Evolutionary conservation across 1,140 invertebrate species (phyloP), one percentile per base, ranked within the genome.

Genomic region (Drosophila grimshawi): DNA sequence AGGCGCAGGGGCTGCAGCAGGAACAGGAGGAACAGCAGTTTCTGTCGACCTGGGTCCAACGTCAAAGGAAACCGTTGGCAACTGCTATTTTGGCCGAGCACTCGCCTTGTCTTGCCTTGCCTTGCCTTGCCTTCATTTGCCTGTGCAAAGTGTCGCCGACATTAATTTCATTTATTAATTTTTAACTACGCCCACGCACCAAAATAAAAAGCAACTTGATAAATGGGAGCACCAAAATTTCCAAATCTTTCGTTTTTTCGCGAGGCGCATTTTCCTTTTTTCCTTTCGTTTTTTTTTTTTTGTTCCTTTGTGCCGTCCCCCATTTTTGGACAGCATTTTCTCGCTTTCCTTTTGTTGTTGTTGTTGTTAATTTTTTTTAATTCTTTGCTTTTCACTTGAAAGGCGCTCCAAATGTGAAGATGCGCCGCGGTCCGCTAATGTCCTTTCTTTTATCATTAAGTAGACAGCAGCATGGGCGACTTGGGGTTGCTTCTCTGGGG

Each of bases 111-210:
- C 19, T 19, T 19, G 19, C 19, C 19, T 19, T 19, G 19, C 19
- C 19, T 19, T 19, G 39, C 39, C 39, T 4, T 43, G 39, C 39
- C 39, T 43, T 8, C 39, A 19, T 19, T 19, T 11, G 35, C 37
- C 10, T 8, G 33, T 45, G 7, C 69, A 76, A 89, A 89, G 85
- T 89, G 85, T 89, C 85, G 85, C 75, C 81, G 75, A 81, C 85
- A 89, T 89, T 89, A 89, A 89, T 89, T 89, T 89, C 86, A 89
- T 89, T 89, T 89, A 89, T 89, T 89, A 89, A 89, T 89, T 89
- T 89, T 89, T 89, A 88, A 88, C 83, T 88, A 88, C 83, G 85
- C 83, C 85, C 85, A 74, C 83, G 83, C 85, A 80, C 69, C 66
- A 74, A 88, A 89, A 88, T 89, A 88, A 89, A 85, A 89, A 88